Evolutionary conservation across 2,888 invertebrate species (phyloP), one percentile per base, ranked within the genome.

Genomic region (Muscina levida): DNA sequence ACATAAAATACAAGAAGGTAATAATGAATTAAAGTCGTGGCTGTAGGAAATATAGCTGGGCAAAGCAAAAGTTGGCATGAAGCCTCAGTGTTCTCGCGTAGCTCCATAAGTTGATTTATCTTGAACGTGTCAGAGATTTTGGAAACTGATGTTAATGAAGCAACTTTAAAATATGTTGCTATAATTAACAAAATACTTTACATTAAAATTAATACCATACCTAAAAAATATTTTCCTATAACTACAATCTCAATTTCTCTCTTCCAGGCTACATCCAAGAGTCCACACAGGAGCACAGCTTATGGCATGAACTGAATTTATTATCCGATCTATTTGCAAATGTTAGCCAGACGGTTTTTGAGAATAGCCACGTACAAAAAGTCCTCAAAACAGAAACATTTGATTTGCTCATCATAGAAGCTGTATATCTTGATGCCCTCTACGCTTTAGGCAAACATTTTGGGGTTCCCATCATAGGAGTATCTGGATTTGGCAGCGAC

Each of bases 351-450:
- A 44, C 67, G 1, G 67, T 83, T 0, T 8, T 87, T 19, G 68
- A 77, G 0, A 82, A 83, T 17, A 15, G 57, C 1, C 72, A 75
- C 4, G 85, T 87, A 0, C 83, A 86, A 39, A 13, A 84, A 19
- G 48, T 88, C 0, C 5, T 88, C 2, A 66, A 62, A 6, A 90
- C 90, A 0, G 86, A 85, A 5, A 37, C 68, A 6, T 91, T 89
- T 46, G 91, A 91, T 82, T 72, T 91, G 15, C 84, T 91, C 0
- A 83, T 91, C 1, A 82, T 87, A 1, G 90, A 91, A 39, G 82
- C 87, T 1, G 82, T 90, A 13, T 79, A 87, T 13, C 85, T 83
- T 37, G 90, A 91, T 53, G 86, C 89, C 1, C 67, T 89, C 5
- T 86, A 86, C 51, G 89, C 87, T 0, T 72, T 89, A 2, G 85